Percentiles rank a stretch among this genome's conserved stretches.
phyloP scores from a whole-genome alignment of 2,797 vertebrate species.

The Thalassophryne amazonica region DNA sequence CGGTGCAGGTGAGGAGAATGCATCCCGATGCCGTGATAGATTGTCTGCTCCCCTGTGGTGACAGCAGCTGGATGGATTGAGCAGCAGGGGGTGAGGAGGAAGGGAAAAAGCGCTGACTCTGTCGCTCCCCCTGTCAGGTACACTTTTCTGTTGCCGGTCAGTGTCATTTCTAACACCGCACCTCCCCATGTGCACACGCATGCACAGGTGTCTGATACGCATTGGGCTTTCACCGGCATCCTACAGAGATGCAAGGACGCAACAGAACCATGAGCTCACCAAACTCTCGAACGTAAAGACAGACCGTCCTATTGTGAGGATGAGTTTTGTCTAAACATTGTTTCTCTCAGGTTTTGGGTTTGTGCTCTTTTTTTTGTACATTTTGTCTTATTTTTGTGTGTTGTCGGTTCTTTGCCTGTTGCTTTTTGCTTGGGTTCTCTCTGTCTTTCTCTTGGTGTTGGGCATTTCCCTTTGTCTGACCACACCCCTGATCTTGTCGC shows the following conservation, averaged over 20 bases:
- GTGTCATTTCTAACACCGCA: slow-evolving; percentile 87
- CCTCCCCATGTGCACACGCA: slow-evolving; percentile 13
- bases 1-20: slow-evolving; percentile 99
- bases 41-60: slow-evolving; percentile 99
- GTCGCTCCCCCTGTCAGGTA: slow-evolving; percentile 89
- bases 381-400: too few species aligned
- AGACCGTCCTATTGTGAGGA: slow-evolving; percentile 9
- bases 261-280: slow-evolving; percentile 6
- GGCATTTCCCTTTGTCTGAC: too few species aligned
- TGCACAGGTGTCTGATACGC: slow-evolving; percentile 39
- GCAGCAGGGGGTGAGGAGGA: slow-evolving; percentile 89
- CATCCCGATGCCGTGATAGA: slow-evolving; percentile 99
- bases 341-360: too few species aligned
- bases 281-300: slow-evolving; percentile 15
- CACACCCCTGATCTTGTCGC: too few species aligned
- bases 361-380: too few species aligned
- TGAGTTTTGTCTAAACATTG: too few species aligned
- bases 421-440: too few species aligned
- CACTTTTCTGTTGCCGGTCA: slow-evolving; percentile 94
- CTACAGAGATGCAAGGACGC: slow-evolving; percentile 33
- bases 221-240: slow-evolving; percentile 43
- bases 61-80: slow-evolving; percentile 99
- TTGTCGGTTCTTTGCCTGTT: too few species aligned
- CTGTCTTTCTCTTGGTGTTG: too few species aligned
- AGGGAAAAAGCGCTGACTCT: slow-evolving; percentile 93